A percentile compares a stretch with the other conserved stretches of the same genome.
These are phyloP conservation scores for Crocodylus rhombifer DNA, from an alignment of 2,797 vertebrate species.

Conservation along the genomic window DNA sequence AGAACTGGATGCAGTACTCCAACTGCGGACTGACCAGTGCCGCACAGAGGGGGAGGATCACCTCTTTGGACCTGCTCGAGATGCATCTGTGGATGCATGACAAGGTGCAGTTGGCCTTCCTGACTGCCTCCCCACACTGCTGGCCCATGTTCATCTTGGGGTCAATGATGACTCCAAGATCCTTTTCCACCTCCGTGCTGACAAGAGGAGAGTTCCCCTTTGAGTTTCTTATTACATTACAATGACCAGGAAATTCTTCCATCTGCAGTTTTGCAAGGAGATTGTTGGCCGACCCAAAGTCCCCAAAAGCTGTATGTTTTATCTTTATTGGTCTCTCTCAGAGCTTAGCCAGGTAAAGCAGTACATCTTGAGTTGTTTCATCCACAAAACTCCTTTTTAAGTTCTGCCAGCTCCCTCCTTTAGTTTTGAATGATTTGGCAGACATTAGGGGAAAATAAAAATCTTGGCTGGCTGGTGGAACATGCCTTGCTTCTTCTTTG, in stretches of 20 bases:
- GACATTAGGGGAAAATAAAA: conserved; percentile 7
- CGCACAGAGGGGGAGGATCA: too few relatives aligned
- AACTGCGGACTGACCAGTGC: too few relatives aligned
- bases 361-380: conserved; percentile 53
- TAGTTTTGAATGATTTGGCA: conserved; percentile 52
- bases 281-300: conserved; percentile 6
- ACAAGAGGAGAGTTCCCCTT: neutral
- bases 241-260: conserved; percentile 21
- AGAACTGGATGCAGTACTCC: too few relatives aligned
- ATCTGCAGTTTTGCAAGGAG: conserved; percentile 28
- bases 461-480: neutral
- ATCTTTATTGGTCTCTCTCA: conserved; percentile 47
- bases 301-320: conserved; percentile 38
- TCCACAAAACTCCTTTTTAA: conserved; percentile 39
- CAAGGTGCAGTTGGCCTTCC: too few relatives aligned
- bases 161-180: too few relatives aligned
- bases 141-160: too few relatives aligned
- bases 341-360: conserved; percentile 38
- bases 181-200: too few relatives aligned
- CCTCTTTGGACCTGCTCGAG: too few relatives aligned
- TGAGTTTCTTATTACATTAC: conserved; percentile 6
- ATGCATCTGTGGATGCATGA: too few relatives aligned
- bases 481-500: neutral
- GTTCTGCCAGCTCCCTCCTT: conserved; percentile 30
- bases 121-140: too few relatives aligned